Evolutionary conservation across 2,888 invertebrate genomes (phyloP).

Genomic region (Chirona hameri): DNA sequence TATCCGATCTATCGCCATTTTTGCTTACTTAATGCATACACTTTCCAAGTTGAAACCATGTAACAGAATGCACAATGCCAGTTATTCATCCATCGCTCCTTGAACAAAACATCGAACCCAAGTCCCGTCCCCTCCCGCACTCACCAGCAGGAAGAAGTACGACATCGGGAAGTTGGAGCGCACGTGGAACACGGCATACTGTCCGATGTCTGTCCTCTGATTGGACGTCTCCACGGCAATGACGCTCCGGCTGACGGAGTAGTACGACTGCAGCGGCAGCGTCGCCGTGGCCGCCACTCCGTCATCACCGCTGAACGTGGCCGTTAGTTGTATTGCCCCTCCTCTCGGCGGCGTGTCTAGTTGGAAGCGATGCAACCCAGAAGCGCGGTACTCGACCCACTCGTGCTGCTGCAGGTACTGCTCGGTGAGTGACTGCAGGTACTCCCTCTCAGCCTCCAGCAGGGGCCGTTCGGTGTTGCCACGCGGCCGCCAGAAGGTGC

Average conservation of each 20-base stretch:
- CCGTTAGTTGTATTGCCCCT: conserved; percentile 31
- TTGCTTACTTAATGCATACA: too few species aligned
- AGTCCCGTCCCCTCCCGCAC: background rate
- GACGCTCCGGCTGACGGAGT: background rate
- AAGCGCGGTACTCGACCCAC: conserved; percentile 34
- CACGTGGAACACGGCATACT: conserved; percentile 55
- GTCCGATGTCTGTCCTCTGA: conserved; percentile 48
- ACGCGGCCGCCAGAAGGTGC: background rate
- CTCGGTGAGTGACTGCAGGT: background rate
- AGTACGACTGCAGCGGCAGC: background rate
- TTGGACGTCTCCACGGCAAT: conserved; percentile 45
- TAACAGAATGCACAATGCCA: too few species aligned
- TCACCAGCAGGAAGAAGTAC: conserved; percentile 38
- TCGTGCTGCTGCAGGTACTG: conserved; percentile 30
- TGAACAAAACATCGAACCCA: too few species aligned
- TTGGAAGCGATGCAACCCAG: conserved; percentile 33
- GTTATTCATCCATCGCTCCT: too few species aligned
- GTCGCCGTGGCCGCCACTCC: background rate
- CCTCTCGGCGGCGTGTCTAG: conserved; percentile 31
- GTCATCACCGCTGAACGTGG: conserved; percentile 30
- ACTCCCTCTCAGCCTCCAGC: background rate
- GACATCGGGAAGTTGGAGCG: conserved; percentile 48
- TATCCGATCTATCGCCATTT: too few species aligned
- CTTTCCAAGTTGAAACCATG: too few species aligned
- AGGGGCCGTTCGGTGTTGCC: background rate